Evolutionary conservation across 2,888 invertebrate genomes (phyloP).

Genomic region (Patella depressa): DNA sequence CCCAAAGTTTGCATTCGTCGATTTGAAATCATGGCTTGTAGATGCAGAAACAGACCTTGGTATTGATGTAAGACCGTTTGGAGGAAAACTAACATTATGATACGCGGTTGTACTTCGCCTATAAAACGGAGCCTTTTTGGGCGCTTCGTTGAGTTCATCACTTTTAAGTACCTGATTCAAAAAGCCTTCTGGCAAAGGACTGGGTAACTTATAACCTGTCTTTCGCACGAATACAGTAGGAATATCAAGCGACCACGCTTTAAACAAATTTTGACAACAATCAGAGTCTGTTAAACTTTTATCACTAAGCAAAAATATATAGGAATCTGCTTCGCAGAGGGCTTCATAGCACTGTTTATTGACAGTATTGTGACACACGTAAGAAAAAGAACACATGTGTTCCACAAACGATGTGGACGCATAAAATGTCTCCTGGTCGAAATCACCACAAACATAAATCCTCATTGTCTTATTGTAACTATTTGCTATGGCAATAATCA

Average conservation of each 20-base stretch:
- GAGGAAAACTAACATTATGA: not conserved
- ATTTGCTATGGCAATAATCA: not conserved
- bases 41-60: conserved; percentile 12
- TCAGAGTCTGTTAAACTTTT: conserved; percentile 20
- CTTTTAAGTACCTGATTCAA: conserved; percentile 11
- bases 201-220: conserved; percentile 30
- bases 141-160: not conserved
- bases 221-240: conserved; percentile 35
- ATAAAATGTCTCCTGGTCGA: not conserved
- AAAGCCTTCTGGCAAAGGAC: conserved; percentile 33
- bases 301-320: conserved; percentile 28
- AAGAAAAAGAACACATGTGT: not conserved
- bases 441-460: not conserved
- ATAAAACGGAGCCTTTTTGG: not conserved
- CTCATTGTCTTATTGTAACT: not conserved
- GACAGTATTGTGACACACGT: not conserved
- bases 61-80: not conserved
- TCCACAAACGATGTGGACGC: not conserved
- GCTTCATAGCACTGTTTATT: not conserved
- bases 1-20: too few relatives aligned
- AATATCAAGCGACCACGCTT: conserved; percentile 27
- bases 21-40: not conserved
- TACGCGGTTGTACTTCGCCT: conserved; percentile 5
- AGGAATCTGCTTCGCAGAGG: conserved; percentile 17
- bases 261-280: conserved; percentile 28